Evolutionary conservation across 2,888 invertebrate genomes (phyloP).

Genomic region (Drosophila limbata): DNA sequence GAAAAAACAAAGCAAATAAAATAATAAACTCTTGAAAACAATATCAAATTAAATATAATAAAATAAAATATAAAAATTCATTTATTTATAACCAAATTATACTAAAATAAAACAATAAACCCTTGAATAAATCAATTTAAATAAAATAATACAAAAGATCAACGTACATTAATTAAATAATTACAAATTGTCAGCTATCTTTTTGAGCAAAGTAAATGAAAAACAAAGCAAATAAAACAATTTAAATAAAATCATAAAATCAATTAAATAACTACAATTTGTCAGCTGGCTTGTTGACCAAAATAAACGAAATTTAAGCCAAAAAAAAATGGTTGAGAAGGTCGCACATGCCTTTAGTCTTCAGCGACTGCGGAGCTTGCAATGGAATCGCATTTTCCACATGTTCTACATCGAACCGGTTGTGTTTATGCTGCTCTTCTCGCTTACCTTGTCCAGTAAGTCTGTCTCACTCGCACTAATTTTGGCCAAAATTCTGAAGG

Average conservation of each 20-base stretch:
- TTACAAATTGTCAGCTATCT: too few relatives aligned
- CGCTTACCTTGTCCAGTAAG: conserved; percentile 80
- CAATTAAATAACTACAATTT: neutral
- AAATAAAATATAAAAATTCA: too few relatives aligned
- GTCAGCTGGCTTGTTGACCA: neutral
- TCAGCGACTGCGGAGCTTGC: conserved; percentile 60
- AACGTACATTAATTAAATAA: too few relatives aligned
- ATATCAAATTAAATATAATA: too few relatives aligned
- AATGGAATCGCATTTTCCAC: conserved; percentile 76
- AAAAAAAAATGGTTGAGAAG: conserved; percentile 72
- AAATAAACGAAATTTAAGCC: neutral
- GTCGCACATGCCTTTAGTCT: conserved; percentile 52
- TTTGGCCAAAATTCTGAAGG: neutral
- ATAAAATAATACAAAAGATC: too few relatives aligned
- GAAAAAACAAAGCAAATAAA: conserved; percentile 32
- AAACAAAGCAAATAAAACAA: neutral
- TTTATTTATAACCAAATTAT: too few relatives aligned
- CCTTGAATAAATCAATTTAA: too few relatives aligned
- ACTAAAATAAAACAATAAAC: too few relatives aligned
- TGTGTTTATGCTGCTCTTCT: conserved; percentile 82
- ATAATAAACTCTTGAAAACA: too few relatives aligned
- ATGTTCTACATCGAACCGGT: conserved; percentile 83
- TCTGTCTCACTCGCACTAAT: neutral
- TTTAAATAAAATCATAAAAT: neutral
- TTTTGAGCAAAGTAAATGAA: too few relatives aligned